Conservation (phyloP, 2,113 vertebrate species). For the Calyptomena viridis region DNA sequence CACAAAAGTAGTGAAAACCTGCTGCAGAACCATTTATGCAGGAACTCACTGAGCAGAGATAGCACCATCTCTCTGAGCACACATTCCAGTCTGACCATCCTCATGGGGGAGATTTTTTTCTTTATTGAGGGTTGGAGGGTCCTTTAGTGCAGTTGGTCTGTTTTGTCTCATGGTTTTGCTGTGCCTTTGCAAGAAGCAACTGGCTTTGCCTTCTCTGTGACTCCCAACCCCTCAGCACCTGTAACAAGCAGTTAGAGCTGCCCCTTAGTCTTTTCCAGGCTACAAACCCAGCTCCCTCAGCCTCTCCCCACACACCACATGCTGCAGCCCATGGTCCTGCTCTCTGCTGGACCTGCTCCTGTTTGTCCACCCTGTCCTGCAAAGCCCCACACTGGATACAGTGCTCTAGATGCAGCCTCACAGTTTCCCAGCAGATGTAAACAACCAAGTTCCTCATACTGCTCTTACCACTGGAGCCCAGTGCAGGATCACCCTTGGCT, state of each 20-base stretch:
- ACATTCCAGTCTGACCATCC: not conserved
- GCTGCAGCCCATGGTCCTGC: not conserved
- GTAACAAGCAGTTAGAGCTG: not conserved
- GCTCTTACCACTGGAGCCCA: not conserved
- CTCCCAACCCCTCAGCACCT: not conserved
- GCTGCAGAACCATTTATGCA: rapidly evolving
- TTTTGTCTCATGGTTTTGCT: not conserved
- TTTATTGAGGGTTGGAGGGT: not conserved
- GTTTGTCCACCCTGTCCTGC: not conserved
- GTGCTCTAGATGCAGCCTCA: not conserved
- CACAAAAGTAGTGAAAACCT: not conserved
- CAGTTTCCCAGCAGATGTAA: not conserved
- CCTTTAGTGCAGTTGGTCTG: not conserved
- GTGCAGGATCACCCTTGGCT: rapidly evolving
- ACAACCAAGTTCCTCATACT: not conserved
- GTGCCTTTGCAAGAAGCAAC: not conserved
- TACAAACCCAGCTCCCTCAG: not conserved
- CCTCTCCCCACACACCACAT: not conserved
- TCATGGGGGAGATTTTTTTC: not conserved
- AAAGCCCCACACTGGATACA: not conserved
- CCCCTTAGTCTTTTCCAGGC: not conserved
- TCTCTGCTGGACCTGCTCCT: not conserved
- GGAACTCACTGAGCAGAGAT: not conserved
- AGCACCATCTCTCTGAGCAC: not conserved
- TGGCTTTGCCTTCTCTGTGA: not conserved